Conservation (phyloP, 2,797 vertebrate species). For the Orestias chungarensis region DNA sequence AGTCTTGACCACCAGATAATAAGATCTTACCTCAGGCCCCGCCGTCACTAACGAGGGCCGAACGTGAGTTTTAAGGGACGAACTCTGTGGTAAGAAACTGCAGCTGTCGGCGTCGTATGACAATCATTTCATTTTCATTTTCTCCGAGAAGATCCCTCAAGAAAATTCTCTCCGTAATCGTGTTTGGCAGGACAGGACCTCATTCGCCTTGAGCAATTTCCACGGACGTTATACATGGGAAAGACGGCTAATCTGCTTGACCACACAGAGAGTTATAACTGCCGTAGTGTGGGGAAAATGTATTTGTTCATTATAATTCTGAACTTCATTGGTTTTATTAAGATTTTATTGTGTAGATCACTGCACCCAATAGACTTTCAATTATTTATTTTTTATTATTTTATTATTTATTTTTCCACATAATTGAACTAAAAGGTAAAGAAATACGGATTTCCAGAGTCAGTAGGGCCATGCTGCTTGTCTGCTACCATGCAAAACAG, state of each 20-base stretch:
- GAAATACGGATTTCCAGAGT: not conserved
- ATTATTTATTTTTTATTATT: too few relatives aligned
- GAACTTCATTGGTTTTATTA: not conserved
- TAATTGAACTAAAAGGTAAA: not conserved
- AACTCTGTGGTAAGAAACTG: slow-evolving; percentile 49
- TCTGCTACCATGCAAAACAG: slow-evolving; percentile 6
- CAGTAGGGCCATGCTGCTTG: not conserved
- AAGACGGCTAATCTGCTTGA: not conserved
- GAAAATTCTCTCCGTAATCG: slow-evolving; percentile 2
- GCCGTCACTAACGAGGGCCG: slow-evolving; percentile 74
- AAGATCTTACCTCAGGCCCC: slow-evolving; percentile 68
- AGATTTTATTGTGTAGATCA: not conserved
- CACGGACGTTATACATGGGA: not conserved
- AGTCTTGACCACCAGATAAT: slow-evolving; percentile 54
- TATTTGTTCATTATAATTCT: not conserved
- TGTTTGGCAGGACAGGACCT: not conserved
- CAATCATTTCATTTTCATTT: slow-evolving; percentile 39
- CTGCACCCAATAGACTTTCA: not conserved
- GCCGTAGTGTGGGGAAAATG: not conserved
- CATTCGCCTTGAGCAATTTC: not conserved
- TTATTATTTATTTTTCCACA: not conserved
- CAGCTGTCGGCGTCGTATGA: slow-evolving; percentile 24
- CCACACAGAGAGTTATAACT: not conserved
- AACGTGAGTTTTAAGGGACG: slow-evolving; percentile 60
- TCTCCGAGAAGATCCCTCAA: not conserved